A percentile compares a stretch with the other conserved stretches of the same genome.
Conservation (phyloP, 2,888 invertebrate genomes). For the Zaprionus obscuricornis region DNA sequence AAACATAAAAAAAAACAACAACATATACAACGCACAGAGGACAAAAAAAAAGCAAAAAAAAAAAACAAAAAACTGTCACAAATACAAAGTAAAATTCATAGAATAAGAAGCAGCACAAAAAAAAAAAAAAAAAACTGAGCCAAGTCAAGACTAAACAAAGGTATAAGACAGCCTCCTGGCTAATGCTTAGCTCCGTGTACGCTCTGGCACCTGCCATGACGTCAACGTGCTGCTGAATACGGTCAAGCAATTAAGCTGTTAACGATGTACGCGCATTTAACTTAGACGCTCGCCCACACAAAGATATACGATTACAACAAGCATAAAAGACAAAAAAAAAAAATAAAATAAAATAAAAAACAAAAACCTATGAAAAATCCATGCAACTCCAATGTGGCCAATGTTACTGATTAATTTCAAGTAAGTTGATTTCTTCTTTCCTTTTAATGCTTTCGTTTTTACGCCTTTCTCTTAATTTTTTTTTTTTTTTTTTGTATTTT, state of each 20-base stretch:
- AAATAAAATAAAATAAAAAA: no score
- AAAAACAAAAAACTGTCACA: constrained; percentile 10
- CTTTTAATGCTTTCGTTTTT: constrained; percentile 37
- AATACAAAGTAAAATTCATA: constrained; percentile 16
- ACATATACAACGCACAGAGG: neutral
- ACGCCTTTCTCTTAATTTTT: constrained; percentile 13
- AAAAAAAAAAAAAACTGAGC: constrained; percentile 7
- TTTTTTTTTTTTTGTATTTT: neutral
- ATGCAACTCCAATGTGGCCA: constrained; percentile 37
- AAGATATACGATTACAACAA: constrained; percentile 11
- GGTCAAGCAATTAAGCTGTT: constrained; percentile 74
- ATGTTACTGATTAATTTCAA: constrained; percentile 71
- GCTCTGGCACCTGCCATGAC: constrained; percentile 52
- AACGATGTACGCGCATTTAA: constrained; percentile 70
- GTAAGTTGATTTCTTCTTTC: constrained; percentile 56
- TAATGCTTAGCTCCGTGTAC: constrained; percentile 29
- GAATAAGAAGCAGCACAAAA: constrained; percentile 9
- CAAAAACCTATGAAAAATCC: constrained; percentile 46
- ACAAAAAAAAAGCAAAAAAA: constrained; percentile 19
- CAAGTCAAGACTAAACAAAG: no score
- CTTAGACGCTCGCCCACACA: constrained; percentile 36
- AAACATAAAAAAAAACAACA: constrained; percentile 50
- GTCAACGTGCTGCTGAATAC: constrained; percentile 58
- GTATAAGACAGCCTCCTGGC: constrained; percentile 34
- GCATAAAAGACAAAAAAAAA: no score